Percentiles rank a stretch among this genome's conserved stretches.
Evolutionary conservation across 2,888 invertebrate species (phyloP).

Genomic region (Morpho helenor): DNA sequence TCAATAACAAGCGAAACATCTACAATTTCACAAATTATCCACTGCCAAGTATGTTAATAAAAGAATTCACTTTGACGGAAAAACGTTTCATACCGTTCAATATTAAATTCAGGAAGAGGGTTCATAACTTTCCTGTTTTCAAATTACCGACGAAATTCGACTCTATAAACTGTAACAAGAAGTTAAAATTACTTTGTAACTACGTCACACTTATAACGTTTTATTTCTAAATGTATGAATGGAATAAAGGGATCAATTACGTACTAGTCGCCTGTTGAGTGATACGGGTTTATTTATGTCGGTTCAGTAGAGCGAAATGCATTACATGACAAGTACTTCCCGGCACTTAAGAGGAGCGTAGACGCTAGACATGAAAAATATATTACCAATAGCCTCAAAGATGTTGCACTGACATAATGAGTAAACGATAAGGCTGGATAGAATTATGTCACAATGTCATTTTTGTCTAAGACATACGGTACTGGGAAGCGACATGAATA

Average conservation of each 20-base stretch:
- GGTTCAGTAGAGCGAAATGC: slow-evolving; percentile 39
- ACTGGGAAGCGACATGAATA: too few species aligned
- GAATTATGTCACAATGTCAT: too few species aligned
- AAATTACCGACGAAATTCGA: background rate
- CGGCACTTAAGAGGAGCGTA: slow-evolving; percentile 15
- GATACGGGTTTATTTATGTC: slow-evolving; percentile 43
- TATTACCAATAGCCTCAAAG: background rate
- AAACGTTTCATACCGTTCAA: slow-evolving; percentile 13
- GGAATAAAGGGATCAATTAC: slow-evolving; percentile 49
- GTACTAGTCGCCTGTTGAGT: slow-evolving; percentile 36
- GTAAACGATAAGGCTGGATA: too few species aligned
- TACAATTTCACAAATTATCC: slow-evolving; percentile 7
- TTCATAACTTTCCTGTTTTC: slow-evolving; percentile 12
- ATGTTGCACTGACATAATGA: too few species aligned
- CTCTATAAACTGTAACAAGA: background rate
- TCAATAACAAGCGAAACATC: slow-evolving; percentile 1
- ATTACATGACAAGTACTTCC: slow-evolving; percentile 30
- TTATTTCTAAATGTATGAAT: slow-evolving; percentile 6
- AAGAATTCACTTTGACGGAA: slow-evolving; percentile 13
- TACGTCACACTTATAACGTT: slow-evolving; percentile 1
- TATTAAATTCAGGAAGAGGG: slow-evolving; percentile 15
- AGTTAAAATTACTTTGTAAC: slow-evolving; percentile 5
- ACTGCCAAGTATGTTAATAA: slow-evolving; percentile 8
- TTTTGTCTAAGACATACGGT: too few species aligned
- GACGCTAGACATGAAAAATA: background rate